These are phyloP conservation scores for Chascanopsetta lugubris DNA, from an alignment of 2,113 vertebrate species.

Conservation along the genomic window DNA sequence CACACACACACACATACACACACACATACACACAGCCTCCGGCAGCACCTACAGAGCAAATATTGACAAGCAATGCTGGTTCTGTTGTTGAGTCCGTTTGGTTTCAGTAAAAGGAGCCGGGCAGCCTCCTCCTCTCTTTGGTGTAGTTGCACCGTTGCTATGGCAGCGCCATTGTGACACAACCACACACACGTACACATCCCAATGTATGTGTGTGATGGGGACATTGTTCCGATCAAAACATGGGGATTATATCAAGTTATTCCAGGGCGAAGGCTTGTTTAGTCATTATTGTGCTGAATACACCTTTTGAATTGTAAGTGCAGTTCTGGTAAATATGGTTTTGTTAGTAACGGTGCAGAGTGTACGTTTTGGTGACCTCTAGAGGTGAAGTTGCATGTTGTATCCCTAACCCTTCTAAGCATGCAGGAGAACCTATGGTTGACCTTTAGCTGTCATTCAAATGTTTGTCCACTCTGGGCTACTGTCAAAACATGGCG, in stretches of 20 bases:
- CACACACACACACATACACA: conserved; percentile 7
- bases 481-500: too few relatives aligned
- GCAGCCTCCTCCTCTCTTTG: conserved; percentile 18
- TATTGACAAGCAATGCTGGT: conserved; percentile 58
- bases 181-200: conserved; percentile 2
- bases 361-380: too few relatives aligned
- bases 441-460: too few relatives aligned
- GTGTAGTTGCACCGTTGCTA: conserved; percentile 24
- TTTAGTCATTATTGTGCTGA: not conserved
- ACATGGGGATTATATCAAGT: not conserved
- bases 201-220: not conserved
- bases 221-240: not conserved
- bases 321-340: too few relatives aligned
- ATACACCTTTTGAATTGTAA: too few relatives aligned
- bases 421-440: too few relatives aligned
- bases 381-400: too few relatives aligned
- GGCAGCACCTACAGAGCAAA: conserved; percentile 57
- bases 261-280: not conserved
- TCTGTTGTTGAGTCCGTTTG: conserved; percentile 38
- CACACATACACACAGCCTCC: conserved; percentile 46
- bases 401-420: too few relatives aligned
- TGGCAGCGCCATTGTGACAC: conserved; percentile 23
- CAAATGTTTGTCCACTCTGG: too few relatives aligned
- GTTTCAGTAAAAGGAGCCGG: conserved; percentile 8
- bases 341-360: too few relatives aligned